phyloP scores from a whole-genome alignment of 2,113 vertebrate species.

The Sander lucioperca region DNA sequence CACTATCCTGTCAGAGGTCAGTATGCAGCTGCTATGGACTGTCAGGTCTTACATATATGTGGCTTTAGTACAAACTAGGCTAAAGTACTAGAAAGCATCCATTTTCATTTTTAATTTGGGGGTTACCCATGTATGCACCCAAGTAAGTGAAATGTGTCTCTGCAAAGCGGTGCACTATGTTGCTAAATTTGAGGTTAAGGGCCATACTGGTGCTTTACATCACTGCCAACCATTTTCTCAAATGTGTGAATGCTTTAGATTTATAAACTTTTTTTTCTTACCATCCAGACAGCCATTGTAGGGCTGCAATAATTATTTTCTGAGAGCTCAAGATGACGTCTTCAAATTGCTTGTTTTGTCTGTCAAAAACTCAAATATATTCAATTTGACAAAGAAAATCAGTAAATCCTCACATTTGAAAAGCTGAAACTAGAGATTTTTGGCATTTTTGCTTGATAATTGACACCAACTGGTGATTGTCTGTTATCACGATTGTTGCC shows the following conservation, averaged over 20 bases:
- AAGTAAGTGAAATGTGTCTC: background rate
- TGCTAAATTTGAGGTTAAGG: background rate
- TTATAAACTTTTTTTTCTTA: background rate
- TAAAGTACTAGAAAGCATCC: background rate
- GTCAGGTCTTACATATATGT: background rate
- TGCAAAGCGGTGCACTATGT: background rate
- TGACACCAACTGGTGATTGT: background rate
- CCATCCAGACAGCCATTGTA: background rate
- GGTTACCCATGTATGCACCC: background rate
- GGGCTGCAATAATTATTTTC: background rate
- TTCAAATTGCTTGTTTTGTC: background rate
- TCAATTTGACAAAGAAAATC: background rate
- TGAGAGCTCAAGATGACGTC: background rate
- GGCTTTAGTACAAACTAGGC: background rate
- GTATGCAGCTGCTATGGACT: conserved; percentile 5
- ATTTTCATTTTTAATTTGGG: conserved; percentile 1
- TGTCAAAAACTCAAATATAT: background rate
- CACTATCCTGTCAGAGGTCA: conserved; percentile 97
- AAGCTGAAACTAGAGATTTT: background rate
- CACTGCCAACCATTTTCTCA: conserved; percentile 25
- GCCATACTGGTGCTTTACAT: background rate
- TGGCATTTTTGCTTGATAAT: background rate
- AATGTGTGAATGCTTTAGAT: background rate
- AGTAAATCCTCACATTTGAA: background rate
- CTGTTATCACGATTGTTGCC: background rate